Evolutionary conservation across 2,113 vertebrate genomes (phyloP).

Genomic region (Caloenas nicobarica): DNA sequence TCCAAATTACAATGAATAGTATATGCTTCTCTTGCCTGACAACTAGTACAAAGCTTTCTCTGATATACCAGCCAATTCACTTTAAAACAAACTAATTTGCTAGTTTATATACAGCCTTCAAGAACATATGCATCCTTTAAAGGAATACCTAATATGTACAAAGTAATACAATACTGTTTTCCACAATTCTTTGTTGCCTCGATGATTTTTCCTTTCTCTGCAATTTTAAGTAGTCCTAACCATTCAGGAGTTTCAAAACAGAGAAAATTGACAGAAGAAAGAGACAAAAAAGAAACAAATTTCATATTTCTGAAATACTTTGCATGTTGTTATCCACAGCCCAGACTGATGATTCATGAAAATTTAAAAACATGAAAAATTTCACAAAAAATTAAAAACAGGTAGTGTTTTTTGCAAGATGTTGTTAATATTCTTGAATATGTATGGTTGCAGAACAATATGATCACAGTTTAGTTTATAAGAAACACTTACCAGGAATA

Average conservation of each 20-base stretch:
- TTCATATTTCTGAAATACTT: neutral
- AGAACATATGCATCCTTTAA: neutral
- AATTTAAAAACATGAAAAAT: neutral
- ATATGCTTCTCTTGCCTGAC: neutral
- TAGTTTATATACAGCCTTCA: neutral
- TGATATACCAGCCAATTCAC: neutral
- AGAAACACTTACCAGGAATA: conserved; percentile 87
- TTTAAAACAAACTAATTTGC: neutral
- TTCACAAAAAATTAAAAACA: neutral
- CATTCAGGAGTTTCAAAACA: neutral
- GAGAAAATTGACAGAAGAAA: neutral
- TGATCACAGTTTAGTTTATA: neutral
- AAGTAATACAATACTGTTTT: neutral
- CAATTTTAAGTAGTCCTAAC: neutral
- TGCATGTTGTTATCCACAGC: neutral
- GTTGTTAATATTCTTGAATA: neutral
- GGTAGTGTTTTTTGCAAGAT: neutral
- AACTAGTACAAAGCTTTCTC: neutral
- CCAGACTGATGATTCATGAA: neutral
- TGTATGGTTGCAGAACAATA: neutral
- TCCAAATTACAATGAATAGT: neutral
- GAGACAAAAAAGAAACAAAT: neutral
- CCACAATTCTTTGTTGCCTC: neutral
- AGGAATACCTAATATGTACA: neutral
- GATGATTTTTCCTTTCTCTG: neutral